phyloP scores from a whole-genome alignment of 2,797 vertebrate species.

The Hyperoplus immaculatus region DNA sequence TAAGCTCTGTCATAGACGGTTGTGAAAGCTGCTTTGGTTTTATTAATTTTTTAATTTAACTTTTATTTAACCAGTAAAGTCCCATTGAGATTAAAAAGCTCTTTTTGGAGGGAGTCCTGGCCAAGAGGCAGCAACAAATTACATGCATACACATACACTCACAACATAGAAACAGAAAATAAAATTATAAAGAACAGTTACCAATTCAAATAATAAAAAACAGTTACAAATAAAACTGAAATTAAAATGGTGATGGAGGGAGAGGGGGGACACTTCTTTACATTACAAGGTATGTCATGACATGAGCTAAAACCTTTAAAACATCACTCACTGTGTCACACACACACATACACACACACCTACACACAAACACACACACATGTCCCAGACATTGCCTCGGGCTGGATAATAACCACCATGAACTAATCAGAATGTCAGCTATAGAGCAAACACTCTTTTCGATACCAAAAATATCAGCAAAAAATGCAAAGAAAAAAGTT shows the following conservation, averaged over 20 bases:
- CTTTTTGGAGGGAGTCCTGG: too few relatives aligned
- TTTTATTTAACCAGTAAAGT: too few relatives aligned
- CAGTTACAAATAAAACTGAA: too few relatives aligned
- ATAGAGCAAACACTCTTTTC: constrained; percentile 15
- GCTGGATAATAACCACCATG: constrained; percentile 24
- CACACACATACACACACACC: background rate
- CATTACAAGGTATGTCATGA: background rate
- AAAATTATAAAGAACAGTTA: too few relatives aligned
- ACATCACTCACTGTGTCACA: background rate
- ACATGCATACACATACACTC: too few relatives aligned
- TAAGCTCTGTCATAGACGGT: too few relatives aligned
- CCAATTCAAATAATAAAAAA: too few relatives aligned
- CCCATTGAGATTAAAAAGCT: too few relatives aligned
- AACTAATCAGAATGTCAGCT: constrained; percentile 51
- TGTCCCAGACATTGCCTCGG: constrained; percentile 14
- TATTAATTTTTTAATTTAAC: too few relatives aligned
- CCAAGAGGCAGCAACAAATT: too few relatives aligned
- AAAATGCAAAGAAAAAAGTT: background rate
- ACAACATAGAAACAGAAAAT: too few relatives aligned
- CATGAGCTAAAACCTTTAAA: background rate
- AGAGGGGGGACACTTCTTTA: background rate
- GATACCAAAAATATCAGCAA: constrained; percentile 19
- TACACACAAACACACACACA: constrained; percentile 4
- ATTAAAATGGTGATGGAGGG: background rate
- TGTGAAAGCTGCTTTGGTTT: too few relatives aligned